phyloP scores from a whole-genome alignment of 1,140 invertebrate species.

The Akabosia matsudoensis region DNA sequence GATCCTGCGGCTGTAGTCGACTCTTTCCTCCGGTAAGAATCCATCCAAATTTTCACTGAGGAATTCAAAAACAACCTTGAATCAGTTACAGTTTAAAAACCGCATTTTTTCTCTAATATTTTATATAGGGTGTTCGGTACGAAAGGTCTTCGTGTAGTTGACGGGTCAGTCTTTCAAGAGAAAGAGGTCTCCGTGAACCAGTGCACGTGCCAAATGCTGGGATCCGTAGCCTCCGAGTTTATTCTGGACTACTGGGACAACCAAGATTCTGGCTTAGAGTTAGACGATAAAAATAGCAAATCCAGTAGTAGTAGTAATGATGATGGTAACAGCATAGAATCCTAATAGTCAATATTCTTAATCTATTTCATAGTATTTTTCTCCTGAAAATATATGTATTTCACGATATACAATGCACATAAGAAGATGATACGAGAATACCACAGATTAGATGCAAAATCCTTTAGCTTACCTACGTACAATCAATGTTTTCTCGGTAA shows the following conservation, averaged over 20 bases:
- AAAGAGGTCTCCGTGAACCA: slow-evolving; percentile 39
- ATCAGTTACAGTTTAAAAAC: not conserved
- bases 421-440: no score
- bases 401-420: not conserved
- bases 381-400: not conserved
- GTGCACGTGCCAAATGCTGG: slow-evolving; percentile 38
- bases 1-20: slow-evolving; percentile 38
- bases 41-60: not conserved
- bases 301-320: not conserved
- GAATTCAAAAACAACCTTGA: not conserved
- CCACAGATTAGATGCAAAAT: no score
- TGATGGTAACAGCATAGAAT: not conserved
- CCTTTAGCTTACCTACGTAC: no score
- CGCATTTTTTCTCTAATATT: not conserved
- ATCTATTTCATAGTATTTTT: not conserved
- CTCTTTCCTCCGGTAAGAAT: slow-evolving; percentile 26
- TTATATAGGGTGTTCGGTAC: slow-evolving; percentile 38
- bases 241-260: slow-evolving; percentile 36
- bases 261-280: not conserved
- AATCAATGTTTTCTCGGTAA: no score
- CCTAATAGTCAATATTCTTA: not conserved
- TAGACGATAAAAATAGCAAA: slow-evolving; percentile 5
- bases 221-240: slow-evolving; percentile 35
- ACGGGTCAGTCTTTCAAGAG: slow-evolving; percentile 41
- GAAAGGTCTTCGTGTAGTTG: slow-evolving; percentile 38